Base-by-base conservation (phyloP, 2,888 invertebrate species). In the Scaeva pyrastri region DNA sequence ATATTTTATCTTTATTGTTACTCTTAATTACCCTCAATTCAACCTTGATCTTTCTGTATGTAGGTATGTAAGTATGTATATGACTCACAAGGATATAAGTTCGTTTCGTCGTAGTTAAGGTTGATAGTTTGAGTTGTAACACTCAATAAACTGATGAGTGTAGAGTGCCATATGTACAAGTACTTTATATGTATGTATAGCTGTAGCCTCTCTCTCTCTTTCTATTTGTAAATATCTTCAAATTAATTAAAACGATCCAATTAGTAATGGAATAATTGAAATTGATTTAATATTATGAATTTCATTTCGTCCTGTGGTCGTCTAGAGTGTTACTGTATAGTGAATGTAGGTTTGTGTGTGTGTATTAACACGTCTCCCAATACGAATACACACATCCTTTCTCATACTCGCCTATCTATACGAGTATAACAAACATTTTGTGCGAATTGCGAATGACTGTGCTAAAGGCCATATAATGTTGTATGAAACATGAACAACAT, bases 171-270 rank as follows among this genome's bases (percentile, higher is more conserved):
- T 16, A 12, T 10, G 11, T 31, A 62, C 10, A 2, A 23, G n/a
- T 52, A 11, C 31, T 48, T 19, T 26, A 39, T 45, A 26, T 21
- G n/a, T 41, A 2, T 56, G 21, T 31, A 2, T 71, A 12, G 10
- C 45, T 52, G 8, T 43, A 16, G 71, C 52, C 73, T n/a, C 50
- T 21, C 23, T 10, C 19, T 23, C 0, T 36, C 12, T 4, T 21
- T 21, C 52, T 81, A 82, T 82, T 77, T 81, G 85, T 81, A 81
- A 86, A 86, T 88, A 88, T 88, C 86, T 86, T 82, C 86, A 88
- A 86, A 88, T 88, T 88, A 88, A 88, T 88, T 88, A 88, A 88
- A 88, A 86, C 86, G 86, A 86, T 88, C 86, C 88, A 88, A 88
- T 88, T 88, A 88, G 88, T 88, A 86, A 88, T 77, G 88, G 88